phyloP scores from a whole-genome alignment of 37 sponge, comb jelly and placozoan genomes.

The Ephydatia muelleri region DNA sequence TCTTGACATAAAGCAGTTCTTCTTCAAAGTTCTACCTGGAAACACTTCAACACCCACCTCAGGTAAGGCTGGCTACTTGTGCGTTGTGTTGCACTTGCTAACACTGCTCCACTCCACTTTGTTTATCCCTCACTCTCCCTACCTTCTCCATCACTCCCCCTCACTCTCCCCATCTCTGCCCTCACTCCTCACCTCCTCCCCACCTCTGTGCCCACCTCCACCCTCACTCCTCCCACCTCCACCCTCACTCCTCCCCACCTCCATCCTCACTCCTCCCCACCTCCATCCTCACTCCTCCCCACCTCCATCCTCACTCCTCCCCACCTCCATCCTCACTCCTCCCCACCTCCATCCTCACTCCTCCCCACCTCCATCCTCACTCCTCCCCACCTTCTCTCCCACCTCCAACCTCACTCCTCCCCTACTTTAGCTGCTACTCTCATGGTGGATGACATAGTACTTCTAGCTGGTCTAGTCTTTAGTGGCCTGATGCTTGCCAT shows the following conservation, averaged over 20 bases:
- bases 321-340: background rate
- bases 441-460: background rate
- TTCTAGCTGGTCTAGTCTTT: background rate
- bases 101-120: background rate
- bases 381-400: background rate
- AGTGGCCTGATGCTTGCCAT: background rate
- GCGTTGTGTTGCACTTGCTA: background rate
- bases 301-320: too few species aligned
- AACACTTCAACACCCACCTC: background rate
- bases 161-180: slow-evolving; percentile 16
- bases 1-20: background rate
- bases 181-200: background rate
- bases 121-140: background rate
- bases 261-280: slow-evolving; percentile 27
- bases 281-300: background rate
- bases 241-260: background rate
- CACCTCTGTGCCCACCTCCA: background rate
- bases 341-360: background rate
- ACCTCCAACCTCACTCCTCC: background rate
- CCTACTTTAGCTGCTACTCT: background rate
- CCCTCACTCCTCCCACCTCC: slow-evolving; percentile 20
- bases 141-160: background rate
- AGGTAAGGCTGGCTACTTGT: background rate
- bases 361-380: background rate
- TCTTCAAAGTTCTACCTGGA: background rate